phyloP scores from a whole-genome alignment of 2,797 vertebrate species.

The Euthynnus affinis region DNA sequence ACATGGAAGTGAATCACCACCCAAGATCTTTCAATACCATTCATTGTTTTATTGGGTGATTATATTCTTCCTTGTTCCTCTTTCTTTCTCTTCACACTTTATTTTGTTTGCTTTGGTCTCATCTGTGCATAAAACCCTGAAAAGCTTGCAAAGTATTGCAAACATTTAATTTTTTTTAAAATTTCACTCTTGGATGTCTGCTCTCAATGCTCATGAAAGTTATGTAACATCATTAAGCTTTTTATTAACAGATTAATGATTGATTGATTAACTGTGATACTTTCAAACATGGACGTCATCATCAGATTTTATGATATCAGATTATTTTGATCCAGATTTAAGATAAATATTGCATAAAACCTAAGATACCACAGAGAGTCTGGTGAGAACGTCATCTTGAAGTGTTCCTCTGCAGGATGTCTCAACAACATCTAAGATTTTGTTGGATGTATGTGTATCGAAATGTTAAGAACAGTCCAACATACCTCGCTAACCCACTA shows the following conservation, averaged over 20 bases:
- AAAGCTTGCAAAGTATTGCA: not conserved
- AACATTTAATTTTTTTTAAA: not conserved
- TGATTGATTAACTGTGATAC: not conserved
- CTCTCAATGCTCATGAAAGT: too few species aligned
- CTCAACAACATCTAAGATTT: accelerated
- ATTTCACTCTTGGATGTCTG: too few species aligned
- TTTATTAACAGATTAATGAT: not conserved
- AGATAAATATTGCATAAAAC: too few species aligned
- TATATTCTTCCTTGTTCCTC: not conserved
- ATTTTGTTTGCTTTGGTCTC: not conserved
- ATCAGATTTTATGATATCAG: too few species aligned
- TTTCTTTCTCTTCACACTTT: not conserved
- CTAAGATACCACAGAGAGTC: not conserved
- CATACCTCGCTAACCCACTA: too few species aligned
- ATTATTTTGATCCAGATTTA: too few species aligned
- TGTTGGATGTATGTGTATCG: slow-evolving; percentile 35
- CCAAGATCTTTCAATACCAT: not conserved
- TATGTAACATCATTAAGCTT: not conserved
- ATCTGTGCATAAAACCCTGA: too few species aligned
- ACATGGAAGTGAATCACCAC: not conserved
- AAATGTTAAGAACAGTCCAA: accelerated
- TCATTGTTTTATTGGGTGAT: not conserved
- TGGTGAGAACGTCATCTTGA: slow-evolving; percentile 31
- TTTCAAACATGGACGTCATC: not conserved
- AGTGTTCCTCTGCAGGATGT: slow-evolving; percentile 35